Conservation (phyloP, 2,113 vertebrate genomes). For the Ailuropoda melanoleuca region DNA sequence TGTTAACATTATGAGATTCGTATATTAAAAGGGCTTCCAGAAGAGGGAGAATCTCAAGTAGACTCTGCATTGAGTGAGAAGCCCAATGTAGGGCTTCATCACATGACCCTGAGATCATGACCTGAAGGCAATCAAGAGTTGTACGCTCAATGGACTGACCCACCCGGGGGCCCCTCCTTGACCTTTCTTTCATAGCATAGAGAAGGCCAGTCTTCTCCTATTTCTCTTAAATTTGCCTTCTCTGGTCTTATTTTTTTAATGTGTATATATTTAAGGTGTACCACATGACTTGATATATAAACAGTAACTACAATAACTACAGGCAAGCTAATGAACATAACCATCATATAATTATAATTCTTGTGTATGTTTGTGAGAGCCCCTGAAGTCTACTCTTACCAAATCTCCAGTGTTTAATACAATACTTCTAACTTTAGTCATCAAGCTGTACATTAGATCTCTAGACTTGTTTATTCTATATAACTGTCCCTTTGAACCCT, state of each 20-base stretch:
- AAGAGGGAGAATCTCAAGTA: neutral
- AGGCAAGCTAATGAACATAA: neutral
- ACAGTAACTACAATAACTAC: neutral
- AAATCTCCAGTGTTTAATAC: neutral
- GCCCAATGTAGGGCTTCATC: neutral
- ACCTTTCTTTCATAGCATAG: neutral
- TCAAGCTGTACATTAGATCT: neutral
- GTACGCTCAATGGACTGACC: neutral
- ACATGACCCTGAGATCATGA: neutral
- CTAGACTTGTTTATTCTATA: neutral
- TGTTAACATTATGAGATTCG: neutral
- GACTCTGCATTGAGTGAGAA: neutral
- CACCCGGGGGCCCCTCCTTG: neutral
- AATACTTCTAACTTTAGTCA: neutral
- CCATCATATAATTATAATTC: too few relatives aligned
- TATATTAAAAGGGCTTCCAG: neutral
- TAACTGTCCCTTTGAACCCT: neutral
- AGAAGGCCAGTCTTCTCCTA: neutral
- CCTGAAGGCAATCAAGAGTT: neutral
- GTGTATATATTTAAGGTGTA: neutral
- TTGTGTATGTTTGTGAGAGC: neutral
- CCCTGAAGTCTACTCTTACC: neutral
- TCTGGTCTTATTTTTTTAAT: neutral
- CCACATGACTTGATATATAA: neutral
- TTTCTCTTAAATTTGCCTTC: neutral